Evolutionary conservation across 2,888 invertebrate genomes (phyloP).

Genomic region (Pollenia griseotomentosa): DNA sequence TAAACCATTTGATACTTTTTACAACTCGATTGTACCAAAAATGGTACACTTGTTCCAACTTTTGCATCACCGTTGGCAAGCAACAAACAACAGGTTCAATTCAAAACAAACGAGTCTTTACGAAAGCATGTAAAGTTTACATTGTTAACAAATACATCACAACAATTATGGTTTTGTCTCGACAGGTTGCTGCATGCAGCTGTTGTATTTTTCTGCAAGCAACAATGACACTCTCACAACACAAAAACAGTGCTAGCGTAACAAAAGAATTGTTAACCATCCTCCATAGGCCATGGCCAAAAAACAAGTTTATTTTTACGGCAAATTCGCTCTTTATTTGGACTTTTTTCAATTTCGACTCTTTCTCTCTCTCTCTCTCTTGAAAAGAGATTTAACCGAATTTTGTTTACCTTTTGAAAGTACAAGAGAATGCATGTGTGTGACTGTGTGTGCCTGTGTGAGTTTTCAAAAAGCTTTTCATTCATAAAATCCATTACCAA

Average conservation of each 20-base stretch:
- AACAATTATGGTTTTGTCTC: background rate
- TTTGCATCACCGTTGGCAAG: background rate
- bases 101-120: background rate
- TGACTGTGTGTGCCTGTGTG: background rate
- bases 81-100: constrained; percentile 40
- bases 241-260: background rate
- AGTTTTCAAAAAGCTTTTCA: constrained; percentile 40
- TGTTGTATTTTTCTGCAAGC: background rate
- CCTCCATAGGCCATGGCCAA: constrained; percentile 1
- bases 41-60: too few relatives aligned
- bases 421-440: background rate
- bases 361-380: background rate
- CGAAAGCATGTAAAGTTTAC: background rate
- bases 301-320: background rate
- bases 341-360: background rate
- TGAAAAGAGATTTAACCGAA: constrained; percentile 2
- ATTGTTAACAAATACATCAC: background rate
- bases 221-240: background rate
- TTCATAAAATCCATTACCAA: constrained; percentile 42
- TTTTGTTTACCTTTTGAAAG: background rate
- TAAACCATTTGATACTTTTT: too few relatives aligned
- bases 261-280: constrained; percentile 19
- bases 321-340: constrained; percentile 41
- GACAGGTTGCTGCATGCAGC: constrained; percentile 26
- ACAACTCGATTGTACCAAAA: too few relatives aligned